Evolutionary conservation across 37 sponge, comb jelly and placozoan species (phyloP), one percentile per base, ranked within the genome.

Genomic region (Amphimedon queenslandica): DNA sequence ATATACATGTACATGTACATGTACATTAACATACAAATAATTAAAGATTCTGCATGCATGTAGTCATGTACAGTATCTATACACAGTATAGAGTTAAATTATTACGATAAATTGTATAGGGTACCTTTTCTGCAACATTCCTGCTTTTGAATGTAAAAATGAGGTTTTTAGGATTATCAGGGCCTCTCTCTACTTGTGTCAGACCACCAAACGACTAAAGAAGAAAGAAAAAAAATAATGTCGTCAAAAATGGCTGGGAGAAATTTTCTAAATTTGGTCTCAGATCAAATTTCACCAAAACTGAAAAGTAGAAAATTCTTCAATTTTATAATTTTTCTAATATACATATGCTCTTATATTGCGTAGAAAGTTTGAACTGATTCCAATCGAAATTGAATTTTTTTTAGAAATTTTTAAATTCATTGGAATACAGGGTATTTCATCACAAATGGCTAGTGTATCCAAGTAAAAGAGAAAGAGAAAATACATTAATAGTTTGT

Each of bases 91-190:
- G 60, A 73, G 2, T 29, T 25, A 57, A 2, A 24, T 24, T 4
- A 27, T 10, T 28, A 56, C 2, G 3, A 10, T 57, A 5, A 21
- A 6, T 20, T 6, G 8, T 55, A 57, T 35, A 35, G 30, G 5
- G 4, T 33, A 88, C 88, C 78, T 84, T 84, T 30, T 90, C 72
- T 55, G 91, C 91, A 20, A 55, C 42, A 23, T 43, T 61, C 37
- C 69, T 57, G 42, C 66, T 84, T 72, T 72, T 81, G 74, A 90
- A 90, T 13, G 85, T 90, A 73, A 90, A 81, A 27, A 90, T 90
- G 38, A 90, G 63, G 37, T 90, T 85, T 28, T 75, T 81, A 6
- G 40, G 1, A 37, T 81, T 85, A 2, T 34, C 42, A 42, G 85
- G 91, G 36, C 78, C 85, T 42, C 80, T 60, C 34, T 76, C 81